Evolutionary conservation across 2,797 vertebrate species (phyloP), one percentile per base, ranked within the genome.

Genomic region (Liparis tanakae): DNA sequence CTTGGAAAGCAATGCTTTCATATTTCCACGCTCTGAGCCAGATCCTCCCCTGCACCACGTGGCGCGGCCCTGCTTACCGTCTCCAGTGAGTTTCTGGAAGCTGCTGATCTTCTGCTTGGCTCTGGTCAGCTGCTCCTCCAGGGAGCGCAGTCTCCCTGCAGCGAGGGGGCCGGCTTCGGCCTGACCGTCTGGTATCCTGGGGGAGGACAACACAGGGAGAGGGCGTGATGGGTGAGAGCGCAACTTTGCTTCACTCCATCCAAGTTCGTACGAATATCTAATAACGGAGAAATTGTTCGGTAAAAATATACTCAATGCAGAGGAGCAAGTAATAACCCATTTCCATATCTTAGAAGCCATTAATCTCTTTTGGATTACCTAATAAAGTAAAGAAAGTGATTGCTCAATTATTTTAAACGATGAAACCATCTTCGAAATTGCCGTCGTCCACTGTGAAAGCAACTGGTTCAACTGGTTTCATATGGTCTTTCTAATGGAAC

Each of bases 41-140:
- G 80, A 72, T 48, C 41, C 60, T 30, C 46, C 34, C 33, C 61
- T 53, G 50, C 43, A 68, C 67, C 50, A n/a, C 25, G 46, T 6
- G 30, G 41, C 20, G 39, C 33, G 17, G 46, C 9, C 12, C 72
- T 79, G 90, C 95, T 89, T 93, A 98, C 97, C 97, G 74, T 96
- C 95, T 93, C 96, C 96, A 65, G 96, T 96, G 85, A 94, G 92
- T 89, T 96, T 97, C 93, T 98, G 97, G 86, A 96, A 98, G 92
- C 94, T 97, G 94, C 97, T 96, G 92, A 99, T 97, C 95, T 99
- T 96, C 93, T 98, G 96, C 93, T 98, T 98, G 94, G 98, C 98
- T 94, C 96, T 95, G 91, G 95, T 92, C 81, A 99, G 95, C 91
- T 99, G 97, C 70, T 98, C 97, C 87, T 98, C 97, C 94, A 99